Conservation (phyloP, 1,140 invertebrate genomes). For the Cyphomyrmex costatus region DNA sequence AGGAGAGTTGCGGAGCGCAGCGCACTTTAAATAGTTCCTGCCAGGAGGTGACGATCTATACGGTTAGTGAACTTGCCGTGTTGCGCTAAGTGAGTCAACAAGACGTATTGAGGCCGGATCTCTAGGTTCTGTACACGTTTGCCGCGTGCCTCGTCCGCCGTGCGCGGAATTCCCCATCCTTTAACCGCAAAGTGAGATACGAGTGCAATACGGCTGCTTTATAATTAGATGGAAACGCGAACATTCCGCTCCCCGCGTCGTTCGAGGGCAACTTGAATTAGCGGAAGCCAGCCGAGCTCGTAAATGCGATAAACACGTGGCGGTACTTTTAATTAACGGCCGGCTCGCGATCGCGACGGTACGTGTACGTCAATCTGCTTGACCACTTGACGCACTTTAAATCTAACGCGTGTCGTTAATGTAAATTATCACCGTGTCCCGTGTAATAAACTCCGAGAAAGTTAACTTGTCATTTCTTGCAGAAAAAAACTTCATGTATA, state of each 20-base stretch:
- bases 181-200: constrained; percentile 54
- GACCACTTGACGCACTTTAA: not conserved
- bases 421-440: not conserved
- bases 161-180: constrained; percentile 57
- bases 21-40: constrained; percentile 75
- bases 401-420: constrained; percentile 6
- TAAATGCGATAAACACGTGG: constrained; percentile 61
- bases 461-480: not conserved
- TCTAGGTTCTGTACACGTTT: constrained; percentile 16
- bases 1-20: not conserved
- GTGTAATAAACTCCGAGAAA: not conserved
- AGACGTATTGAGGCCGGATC: constrained; percentile 59
- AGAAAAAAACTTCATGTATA: not conserved
- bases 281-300: constrained; percentile 38
- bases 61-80: constrained; percentile 71
- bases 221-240: constrained; percentile 61
- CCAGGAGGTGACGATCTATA: constrained; percentile 75
- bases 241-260: constrained; percentile 43
- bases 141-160: constrained; percentile 26
- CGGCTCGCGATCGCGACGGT: constrained; percentile 10
- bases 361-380: constrained; percentile 24
- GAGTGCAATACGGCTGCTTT: constrained; percentile 59
- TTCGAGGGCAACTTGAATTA: constrained; percentile 41
- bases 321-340: constrained; percentile 59
- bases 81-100: constrained; percentile 61